Base-by-base conservation (phyloP, 1,140 invertebrate genomes). In the Drosophila arawakana region DNA sequence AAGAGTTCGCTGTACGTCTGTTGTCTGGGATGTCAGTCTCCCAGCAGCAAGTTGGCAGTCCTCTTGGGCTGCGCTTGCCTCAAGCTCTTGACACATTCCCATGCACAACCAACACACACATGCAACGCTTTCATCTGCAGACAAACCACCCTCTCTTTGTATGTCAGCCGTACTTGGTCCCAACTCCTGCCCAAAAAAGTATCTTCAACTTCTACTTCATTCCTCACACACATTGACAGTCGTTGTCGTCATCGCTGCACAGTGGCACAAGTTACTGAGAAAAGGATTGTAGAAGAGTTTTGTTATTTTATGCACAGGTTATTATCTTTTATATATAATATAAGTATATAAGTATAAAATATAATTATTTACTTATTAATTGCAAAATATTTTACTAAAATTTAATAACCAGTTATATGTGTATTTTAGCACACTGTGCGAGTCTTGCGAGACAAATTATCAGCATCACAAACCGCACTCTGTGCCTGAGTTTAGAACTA, bases 51-150 rank as follows among this genome's bases (percentile, higher is more conserved):
- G 63, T 77, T 73, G 75, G 63, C 75, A 76, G 70, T 55, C 39
- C 67, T 37, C 41, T 46, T 57, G 54, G 37, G 34, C 2, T 9
- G 39, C 46, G 21, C 47, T 68, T 69, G 18, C 71, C 55, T 34
- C 57, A 47, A 52, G 25, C 67, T 66, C 67, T 73, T 63, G 50
- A 76, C 67, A 82, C 61, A 85, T 85, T 88, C 76, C 82, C 62
- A 41, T 79, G 57, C 82, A 78, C 21, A 8, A 13, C 41, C 63
- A 15, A n/a, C 50, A 30, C 60, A 54, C 11, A 18, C 50, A 62
- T 62, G 67, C 55, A 60, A 68, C 46, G 66, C 37, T 34, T 44
- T 62, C 37, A 21, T 7, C 25, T 41, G 34, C 15, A 18, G 21
- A 7, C 15, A 74, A 74, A 70, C 72, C 72, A 74, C 72, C 72